Conservation (phyloP, 2,113 vertebrate genomes). For the Hyperoodon ampullatus region DNA sequence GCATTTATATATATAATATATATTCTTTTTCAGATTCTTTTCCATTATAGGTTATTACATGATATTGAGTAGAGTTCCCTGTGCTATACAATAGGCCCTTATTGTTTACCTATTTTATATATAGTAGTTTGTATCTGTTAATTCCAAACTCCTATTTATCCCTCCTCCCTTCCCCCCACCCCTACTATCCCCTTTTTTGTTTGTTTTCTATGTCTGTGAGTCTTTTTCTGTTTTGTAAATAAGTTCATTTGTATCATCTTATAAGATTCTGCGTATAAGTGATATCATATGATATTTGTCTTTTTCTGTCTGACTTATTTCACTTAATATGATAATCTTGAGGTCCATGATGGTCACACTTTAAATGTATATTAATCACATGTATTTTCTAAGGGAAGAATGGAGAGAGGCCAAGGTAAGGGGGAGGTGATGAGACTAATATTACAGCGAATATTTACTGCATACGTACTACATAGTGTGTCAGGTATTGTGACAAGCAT, state of each 20-base stretch:
- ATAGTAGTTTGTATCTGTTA: neutral
- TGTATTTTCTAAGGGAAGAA: neutral
- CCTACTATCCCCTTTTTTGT: neutral
- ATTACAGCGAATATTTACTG: neutral
- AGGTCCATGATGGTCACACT: neutral
- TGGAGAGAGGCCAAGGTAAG: neutral
- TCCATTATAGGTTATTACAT: neutral
- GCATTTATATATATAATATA: neutral
- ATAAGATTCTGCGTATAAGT: neutral
- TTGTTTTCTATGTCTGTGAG: neutral
- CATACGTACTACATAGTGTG: neutral
- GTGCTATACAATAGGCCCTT: neutral
- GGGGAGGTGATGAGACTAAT: neutral
- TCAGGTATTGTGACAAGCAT: neutral
- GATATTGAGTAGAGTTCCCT: neutral
- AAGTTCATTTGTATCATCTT: neutral
- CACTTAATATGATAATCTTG: neutral
- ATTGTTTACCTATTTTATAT: neutral
- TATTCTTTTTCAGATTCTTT: neutral
- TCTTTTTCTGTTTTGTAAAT: neutral
- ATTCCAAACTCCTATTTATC: neutral
- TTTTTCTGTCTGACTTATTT: neutral
- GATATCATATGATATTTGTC: neutral
- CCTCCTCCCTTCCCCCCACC: fast-evolving
- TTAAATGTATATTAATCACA: neutral